A percentile compares a stretch with the other conserved stretches of the same genome.
Conservation (phyloP, 2,888 invertebrate species). For the Mycogona germanica region DNA sequence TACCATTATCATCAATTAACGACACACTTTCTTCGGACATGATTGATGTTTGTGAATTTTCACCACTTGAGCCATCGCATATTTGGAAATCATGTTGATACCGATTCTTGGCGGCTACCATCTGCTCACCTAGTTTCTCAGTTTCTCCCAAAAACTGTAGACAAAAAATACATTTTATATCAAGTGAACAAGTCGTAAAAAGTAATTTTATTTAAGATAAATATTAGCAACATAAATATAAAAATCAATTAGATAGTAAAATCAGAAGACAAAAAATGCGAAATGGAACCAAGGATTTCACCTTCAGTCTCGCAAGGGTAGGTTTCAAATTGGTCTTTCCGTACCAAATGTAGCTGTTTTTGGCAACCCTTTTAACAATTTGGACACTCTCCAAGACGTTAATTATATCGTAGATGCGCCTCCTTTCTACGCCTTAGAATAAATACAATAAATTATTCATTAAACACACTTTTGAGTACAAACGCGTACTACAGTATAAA, state of each 20-base stretch:
- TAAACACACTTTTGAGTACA: too few species aligned
- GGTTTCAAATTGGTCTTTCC: conserved; percentile 47
- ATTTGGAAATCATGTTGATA: not conserved
- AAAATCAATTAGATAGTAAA: not conserved
- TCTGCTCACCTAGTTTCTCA: conserved; percentile 31
- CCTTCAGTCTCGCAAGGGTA: conserved; percentile 49
- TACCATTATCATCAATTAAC: not conserved
- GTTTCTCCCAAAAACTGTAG: conserved; percentile 29
- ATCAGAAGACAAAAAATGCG: not conserved
- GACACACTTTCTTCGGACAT: not conserved
- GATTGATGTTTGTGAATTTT: not conserved
- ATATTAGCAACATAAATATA: too few species aligned
- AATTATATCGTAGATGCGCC: conserved; percentile 59
- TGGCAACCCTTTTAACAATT: conserved; percentile 46
- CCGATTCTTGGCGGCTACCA: conserved; percentile 20
- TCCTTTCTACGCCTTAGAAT: conserved; percentile 44
- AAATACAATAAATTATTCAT: too few species aligned
- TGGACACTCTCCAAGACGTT: conserved; percentile 59
- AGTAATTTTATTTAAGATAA: too few species aligned
- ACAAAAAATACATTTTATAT: conserved; percentile 5
- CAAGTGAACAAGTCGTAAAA: not conserved
- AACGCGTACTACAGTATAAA: too few species aligned
- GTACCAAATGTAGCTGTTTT: conserved; percentile 57
- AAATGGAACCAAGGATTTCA: conserved; percentile 19
- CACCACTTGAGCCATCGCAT: not conserved